A percentile compares a stretch with the other conserved stretches of the same genome.
phyloP scores from a whole-genome alignment of 1,140 invertebrate genomes.

The Nautilus pompilius region DNA sequence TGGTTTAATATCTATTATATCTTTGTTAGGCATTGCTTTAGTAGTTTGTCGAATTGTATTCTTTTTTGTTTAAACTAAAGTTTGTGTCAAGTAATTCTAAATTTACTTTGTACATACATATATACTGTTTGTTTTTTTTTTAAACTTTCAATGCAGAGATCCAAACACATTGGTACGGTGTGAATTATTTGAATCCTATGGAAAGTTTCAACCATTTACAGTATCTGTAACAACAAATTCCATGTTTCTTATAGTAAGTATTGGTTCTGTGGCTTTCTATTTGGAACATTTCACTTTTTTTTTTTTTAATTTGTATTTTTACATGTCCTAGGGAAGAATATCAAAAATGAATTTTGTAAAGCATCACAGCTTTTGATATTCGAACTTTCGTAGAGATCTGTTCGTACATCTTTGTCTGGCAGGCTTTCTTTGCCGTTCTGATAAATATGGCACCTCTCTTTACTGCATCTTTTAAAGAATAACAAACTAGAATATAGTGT shows the following conservation, averaged over 20 bases:
- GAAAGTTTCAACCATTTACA: constrained; percentile 87
- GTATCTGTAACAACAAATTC: constrained; percentile 86
- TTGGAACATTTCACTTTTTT: constrained; percentile 5
- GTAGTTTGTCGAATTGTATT: too few species aligned
- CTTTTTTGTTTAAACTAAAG: too few species aligned
- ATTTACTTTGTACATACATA: background rate
- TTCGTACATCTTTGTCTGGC: too few species aligned
- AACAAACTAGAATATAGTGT: too few species aligned
- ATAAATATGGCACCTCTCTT: too few species aligned
- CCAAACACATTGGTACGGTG: constrained; percentile 83
- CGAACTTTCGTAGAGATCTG: too few species aligned
- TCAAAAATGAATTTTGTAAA: too few species aligned
- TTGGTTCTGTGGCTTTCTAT: background rate
- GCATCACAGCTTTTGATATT: too few species aligned
- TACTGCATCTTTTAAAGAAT: too few species aligned
- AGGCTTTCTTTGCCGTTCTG: too few species aligned
- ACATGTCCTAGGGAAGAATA: constrained; percentile 74
- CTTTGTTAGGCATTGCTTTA: too few species aligned
- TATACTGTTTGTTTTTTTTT: background rate
- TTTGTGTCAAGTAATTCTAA: background rate
- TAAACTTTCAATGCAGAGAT: constrained; percentile 66
- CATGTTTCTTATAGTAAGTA: constrained; percentile 69
- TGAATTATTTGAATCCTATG: constrained; percentile 78
- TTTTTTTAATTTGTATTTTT: constrained; percentile 76
- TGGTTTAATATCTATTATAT: too few species aligned